A percentile compares a stretch with the other conserved stretches of the same genome.
These are phyloP conservation scores for Aldabrachelys gigantea DNA, from an alignment of 2,113 vertebrate genomes.

Conservation along the genomic window DNA sequence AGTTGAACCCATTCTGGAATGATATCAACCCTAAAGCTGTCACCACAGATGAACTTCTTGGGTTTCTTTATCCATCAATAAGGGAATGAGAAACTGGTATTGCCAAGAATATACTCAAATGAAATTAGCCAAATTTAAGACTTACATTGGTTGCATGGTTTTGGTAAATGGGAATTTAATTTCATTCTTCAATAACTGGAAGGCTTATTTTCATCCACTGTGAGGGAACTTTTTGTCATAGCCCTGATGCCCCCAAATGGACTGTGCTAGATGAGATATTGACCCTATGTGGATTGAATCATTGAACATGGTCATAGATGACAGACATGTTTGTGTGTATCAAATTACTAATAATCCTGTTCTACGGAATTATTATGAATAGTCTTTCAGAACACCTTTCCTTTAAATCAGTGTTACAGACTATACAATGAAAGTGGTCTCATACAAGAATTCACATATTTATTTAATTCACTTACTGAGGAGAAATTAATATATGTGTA, in stretches of 20 bases:
- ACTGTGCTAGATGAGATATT: constrained; percentile 83
- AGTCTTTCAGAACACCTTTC: neutral
- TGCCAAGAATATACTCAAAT: neutral
- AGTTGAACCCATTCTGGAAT: constrained; percentile 77
- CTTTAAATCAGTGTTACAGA: neutral
- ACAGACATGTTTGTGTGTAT: constrained; percentile 78
- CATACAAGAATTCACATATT: neutral
- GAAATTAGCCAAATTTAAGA: neutral
- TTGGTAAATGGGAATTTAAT: neutral
- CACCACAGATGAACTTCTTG: constrained; percentile 79
- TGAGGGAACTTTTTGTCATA: constrained; percentile 79
- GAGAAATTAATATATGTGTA: neutral
- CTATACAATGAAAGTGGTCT: neutral
- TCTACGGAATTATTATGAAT: neutral
- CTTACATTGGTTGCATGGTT: neutral
- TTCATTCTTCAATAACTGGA: neutral
- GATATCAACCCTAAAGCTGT: constrained; percentile 82
- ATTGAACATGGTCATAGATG: constrained; percentile 83
- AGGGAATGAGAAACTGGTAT: constrained; percentile 84
- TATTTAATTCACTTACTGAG: neutral
- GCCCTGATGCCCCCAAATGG: constrained; percentile 78
- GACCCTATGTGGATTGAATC: constrained; percentile 84
- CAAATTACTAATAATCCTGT: neutral
- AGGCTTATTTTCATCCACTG: constrained; percentile 82
- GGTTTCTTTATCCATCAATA: constrained; percentile 81